These are phyloP conservation scores for Lepidochitona cinerea DNA, from an alignment of 2,888 invertebrate species.

Conservation along the genomic window DNA sequence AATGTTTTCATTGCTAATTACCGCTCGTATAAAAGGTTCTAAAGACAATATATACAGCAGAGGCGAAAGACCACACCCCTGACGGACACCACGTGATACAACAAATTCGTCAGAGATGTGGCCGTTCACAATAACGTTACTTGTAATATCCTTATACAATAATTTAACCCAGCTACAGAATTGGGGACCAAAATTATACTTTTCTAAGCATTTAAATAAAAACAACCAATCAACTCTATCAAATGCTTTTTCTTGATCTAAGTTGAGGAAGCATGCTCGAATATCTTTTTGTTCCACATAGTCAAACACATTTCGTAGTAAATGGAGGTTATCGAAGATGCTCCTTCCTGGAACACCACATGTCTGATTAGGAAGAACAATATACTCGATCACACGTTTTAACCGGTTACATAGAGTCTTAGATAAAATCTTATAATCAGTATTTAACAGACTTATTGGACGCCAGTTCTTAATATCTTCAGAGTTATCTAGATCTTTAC, in stretches of 20 bases:
- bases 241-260: conserved; percentile 46
- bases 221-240: conserved; percentile 36
- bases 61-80: conserved; percentile 1
- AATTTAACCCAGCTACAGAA: conserved; percentile 35
- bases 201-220: conserved; percentile 30
- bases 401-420: conserved; percentile 32
- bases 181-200: conserved; percentile 34
- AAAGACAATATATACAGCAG: neutral
- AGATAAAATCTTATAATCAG: conserved; percentile 40
- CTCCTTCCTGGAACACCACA: conserved; percentile 33
- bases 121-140: neutral
- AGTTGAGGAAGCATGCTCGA: conserved; percentile 29
- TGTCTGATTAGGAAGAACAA: conserved; percentile 36
- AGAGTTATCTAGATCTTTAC: conserved; percentile 30
- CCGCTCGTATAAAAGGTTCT: neutral
- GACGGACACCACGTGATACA: neutral
- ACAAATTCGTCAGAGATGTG: neutral
- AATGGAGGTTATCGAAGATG: conserved; percentile 38
- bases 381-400: conserved; percentile 20
- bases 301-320: conserved; percentile 30
- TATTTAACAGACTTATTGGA: conserved; percentile 38
- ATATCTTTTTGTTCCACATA: conserved; percentile 36
- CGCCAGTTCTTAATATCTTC: conserved; percentile 34
- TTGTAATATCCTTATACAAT: neutral
- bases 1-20: conserved; percentile 3